Base-by-base conservation (phyloP, 2,113 vertebrate genomes). In the Tragelaphus imberbis region DNA sequence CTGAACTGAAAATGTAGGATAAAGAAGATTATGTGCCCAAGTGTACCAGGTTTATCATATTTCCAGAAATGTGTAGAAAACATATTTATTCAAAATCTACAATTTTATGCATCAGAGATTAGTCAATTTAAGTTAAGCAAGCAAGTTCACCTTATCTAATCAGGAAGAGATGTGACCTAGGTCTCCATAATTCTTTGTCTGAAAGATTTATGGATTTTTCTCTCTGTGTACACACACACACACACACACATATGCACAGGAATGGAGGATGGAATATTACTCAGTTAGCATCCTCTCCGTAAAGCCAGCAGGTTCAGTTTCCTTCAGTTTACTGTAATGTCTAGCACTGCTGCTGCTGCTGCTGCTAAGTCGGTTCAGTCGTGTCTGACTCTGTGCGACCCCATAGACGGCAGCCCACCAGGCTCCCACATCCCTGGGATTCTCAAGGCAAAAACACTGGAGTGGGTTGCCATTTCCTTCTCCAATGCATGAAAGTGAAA, bases 341-440 rank as follows among this genome's bases (percentile, higher is more conserved):
- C 51, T 51, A 49, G 49, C 11, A 10, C 11, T 49, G 56, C 56
- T 28, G 25, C 58, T 59, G 25, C 21, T 56, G 21, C 6, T 55
- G 55, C 58, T 59, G 25, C 58, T 59, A 59, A 59, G 25, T 59
- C 0, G 2, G 25, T 59, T 28, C 58, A 59, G 4, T 5, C 11
- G 0, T 28, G 27, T 61, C 27, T 0, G 2, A 28, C 27, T 61
- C 59, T 61, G 59, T 28, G 27, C 0, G 5, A 61, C 59, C 59
- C 27, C 1, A 13, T 28, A 61, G 59, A 6, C 0, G 2, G 59
- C 59, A 61, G 59, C 27, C 27, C 61, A 63, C 2, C 13, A 7
- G 28, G 61, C 13, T 15, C 2, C 2, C 28, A 6, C 61, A 0
- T 63, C 28, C 14, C 5, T 63, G 28, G 61, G 6, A 63, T 63